Evolutionary conservation across 2,888 invertebrate genomes (phyloP).

Genomic region (Linhomoeus sp.): DNA sequence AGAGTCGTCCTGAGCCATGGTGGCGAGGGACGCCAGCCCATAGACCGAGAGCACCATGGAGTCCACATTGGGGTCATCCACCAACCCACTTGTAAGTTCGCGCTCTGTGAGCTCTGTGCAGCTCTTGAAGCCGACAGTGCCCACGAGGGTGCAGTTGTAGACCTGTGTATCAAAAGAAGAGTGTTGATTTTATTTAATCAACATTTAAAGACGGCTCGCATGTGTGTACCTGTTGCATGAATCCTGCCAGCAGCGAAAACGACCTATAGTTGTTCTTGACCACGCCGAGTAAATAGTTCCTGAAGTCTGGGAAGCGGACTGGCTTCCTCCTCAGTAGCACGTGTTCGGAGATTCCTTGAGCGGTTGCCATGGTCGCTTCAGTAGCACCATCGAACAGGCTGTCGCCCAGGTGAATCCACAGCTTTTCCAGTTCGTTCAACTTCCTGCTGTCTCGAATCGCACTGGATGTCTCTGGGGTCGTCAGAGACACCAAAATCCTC

Average conservation of each 20-base stretch:
- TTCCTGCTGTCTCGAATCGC: no score
- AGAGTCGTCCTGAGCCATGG: no score
- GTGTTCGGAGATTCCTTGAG: no score
- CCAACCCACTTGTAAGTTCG: slow-evolving; percentile 3
- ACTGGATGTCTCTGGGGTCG: no score
- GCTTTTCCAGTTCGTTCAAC: no score
- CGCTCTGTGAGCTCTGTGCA: slow-evolving; percentile 5
- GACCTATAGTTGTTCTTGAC: slow-evolving; percentile 21
- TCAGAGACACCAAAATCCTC: no score
- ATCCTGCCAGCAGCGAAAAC: slow-evolving; percentile 20
- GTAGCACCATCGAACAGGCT: no score
- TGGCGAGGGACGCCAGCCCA: slow-evolving; percentile 17
- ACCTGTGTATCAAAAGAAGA: no score
- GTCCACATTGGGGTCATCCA: slow-evolving; percentile 14
- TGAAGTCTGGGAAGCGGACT: not conserved
- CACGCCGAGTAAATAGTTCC: slow-evolving; percentile 20
- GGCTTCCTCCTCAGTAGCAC: not conserved
- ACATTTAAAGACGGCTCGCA: no score
- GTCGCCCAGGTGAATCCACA: no score
- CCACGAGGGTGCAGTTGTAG: slow-evolving; percentile 8
- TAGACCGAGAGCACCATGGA: slow-evolving; percentile 19
- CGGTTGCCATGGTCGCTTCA: no score
- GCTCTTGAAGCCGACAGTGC: slow-evolving; percentile 1
- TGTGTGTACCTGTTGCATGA: slow-evolving; percentile 16
- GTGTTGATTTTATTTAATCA: no score